These are phyloP conservation scores for Heliangelus exortis DNA, from an alignment of 2,797 vertebrate species.

Conservation along the genomic window DNA sequence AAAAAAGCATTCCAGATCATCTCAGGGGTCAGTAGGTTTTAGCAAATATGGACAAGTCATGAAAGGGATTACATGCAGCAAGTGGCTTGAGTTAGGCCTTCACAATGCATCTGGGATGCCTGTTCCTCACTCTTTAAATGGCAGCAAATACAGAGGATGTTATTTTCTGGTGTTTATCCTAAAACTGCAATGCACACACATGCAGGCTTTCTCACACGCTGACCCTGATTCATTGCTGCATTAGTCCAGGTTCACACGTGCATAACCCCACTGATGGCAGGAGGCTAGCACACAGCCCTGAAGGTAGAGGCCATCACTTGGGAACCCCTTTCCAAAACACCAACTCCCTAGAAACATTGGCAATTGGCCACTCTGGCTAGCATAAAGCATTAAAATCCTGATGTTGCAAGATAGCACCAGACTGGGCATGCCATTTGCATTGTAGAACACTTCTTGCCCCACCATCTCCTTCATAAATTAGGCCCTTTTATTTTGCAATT, in stretches of 20 bases:
- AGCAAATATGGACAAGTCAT: neutral
- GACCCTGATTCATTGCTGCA: neutral
- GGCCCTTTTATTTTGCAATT: neutral
- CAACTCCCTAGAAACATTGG: neutral
- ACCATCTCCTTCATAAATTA: neutral
- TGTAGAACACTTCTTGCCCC: neutral
- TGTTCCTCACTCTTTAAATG: neutral
- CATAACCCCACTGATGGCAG: neutral
- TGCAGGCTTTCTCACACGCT: slow-evolving; percentile 30
- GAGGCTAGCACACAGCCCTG: neutral
- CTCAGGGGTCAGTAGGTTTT: slow-evolving; percentile 57
- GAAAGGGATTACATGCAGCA: slow-evolving; percentile 28
- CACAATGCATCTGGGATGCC: neutral
- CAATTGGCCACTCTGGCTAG: neutral
- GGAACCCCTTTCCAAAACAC: neutral
- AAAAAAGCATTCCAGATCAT: slow-evolving; percentile 66
- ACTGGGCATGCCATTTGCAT: slow-evolving; percentile 34
- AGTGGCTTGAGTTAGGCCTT: slow-evolving; percentile 13
- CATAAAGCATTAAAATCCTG: neutral
- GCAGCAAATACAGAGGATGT: neutral
- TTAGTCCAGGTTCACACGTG: neutral
- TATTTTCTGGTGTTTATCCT: neutral
- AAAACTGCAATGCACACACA: neutral
- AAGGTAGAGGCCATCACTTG: neutral
- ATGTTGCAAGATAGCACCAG: neutral